Conservation (phyloP, 2,797 vertebrate genomes). For the Monodelphis domestica region DNA sequence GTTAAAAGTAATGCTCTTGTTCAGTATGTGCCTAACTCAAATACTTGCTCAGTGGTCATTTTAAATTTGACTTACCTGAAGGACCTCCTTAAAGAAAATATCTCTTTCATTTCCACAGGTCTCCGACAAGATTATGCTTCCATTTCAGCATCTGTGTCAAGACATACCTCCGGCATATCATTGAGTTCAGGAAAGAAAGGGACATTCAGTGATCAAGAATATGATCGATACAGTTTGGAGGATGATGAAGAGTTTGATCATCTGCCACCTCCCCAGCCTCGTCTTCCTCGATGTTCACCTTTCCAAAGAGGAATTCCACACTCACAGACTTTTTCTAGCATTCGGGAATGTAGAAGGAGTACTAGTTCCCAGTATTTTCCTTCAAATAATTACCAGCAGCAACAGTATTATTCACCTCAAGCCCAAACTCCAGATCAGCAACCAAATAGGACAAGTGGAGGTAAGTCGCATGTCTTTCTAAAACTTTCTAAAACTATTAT, state of each 20-base stretch:
- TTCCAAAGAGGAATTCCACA: slow-evolving; percentile 95
- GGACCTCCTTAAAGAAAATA: neutral
- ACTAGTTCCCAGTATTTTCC: slow-evolving; percentile 91
- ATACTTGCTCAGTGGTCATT: neutral
- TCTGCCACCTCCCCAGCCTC: slow-evolving; percentile 94
- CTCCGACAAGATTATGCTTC: slow-evolving; percentile 98
- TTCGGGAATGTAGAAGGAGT: slow-evolving; percentile 94
- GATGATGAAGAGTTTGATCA: slow-evolving; percentile 96
- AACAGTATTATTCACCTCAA: slow-evolving; percentile 87
- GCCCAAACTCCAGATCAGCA: slow-evolving; percentile 87
- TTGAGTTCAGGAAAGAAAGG: slow-evolving; percentile 89
- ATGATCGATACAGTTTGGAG: slow-evolving; percentile 90
- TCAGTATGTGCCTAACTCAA: neutral
- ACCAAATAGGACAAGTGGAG: slow-evolving; percentile 90
- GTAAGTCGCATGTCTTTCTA: slow-evolving; percentile 82
- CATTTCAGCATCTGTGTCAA: slow-evolving; percentile 92
- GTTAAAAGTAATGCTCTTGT: neutral
- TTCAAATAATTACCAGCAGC: slow-evolving; percentile 88
- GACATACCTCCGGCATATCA: slow-evolving; percentile 92
- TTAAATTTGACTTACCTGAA: neutral
- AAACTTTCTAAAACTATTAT: neutral
- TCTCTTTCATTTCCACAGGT: slow-evolving; percentile 84
- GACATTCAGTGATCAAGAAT: slow-evolving; percentile 89
- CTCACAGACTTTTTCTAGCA: slow-evolving; percentile 97
- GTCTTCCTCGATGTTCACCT: slow-evolving; percentile 93